These are phyloP conservation scores for Cotesia congregata DNA, from an alignment of 2,888 invertebrate genomes.

Conservation along the genomic window DNA sequence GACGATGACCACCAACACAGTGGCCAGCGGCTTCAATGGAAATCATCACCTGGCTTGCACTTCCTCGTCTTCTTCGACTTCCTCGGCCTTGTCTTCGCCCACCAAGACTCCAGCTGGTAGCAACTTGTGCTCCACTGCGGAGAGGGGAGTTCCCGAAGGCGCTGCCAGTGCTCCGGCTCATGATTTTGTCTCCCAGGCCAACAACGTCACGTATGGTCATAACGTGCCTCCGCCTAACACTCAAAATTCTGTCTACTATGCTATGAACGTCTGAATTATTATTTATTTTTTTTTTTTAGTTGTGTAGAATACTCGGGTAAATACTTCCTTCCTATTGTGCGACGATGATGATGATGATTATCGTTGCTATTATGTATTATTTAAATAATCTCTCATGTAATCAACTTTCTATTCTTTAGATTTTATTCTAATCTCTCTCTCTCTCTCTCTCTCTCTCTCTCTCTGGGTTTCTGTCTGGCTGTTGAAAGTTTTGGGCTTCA, in stretches of 20 bases:
- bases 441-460: neutral
- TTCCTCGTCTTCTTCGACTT: slow-evolving; percentile 53
- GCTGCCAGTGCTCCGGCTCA: slow-evolving; percentile 80
- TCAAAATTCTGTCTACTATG: slow-evolving; percentile 77
- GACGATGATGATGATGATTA: too few species aligned
- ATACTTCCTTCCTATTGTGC: neutral
- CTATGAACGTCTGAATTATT: slow-evolving; percentile 84
- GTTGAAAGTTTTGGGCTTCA: too few species aligned
- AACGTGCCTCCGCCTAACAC: slow-evolving; percentile 64
- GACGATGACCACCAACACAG: slow-evolving; percentile 28
- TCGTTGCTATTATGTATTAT: neutral
- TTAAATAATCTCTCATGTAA: neutral
- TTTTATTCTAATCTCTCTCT: neutral
- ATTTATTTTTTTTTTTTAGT: neutral
- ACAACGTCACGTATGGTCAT: slow-evolving; percentile 56
- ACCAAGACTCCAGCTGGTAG: slow-evolving; percentile 59
- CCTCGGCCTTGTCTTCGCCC: slow-evolving; percentile 62
- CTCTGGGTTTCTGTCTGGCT: neutral
- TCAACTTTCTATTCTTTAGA: neutral
- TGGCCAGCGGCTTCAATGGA: slow-evolving; percentile 24
- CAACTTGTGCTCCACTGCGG: slow-evolving; percentile 64
- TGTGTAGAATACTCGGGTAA: too few species aligned
- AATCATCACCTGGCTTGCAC: slow-evolving; percentile 39
- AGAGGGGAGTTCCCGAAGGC: slow-evolving; percentile 82
- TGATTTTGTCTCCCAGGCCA: slow-evolving; percentile 67